Percentiles rank a stretch among this genome's conserved stretches.
These are phyloP conservation scores for Ophion ellenae DNA, from an alignment of 2,888 invertebrate genomes.

Conservation along the genomic window DNA sequence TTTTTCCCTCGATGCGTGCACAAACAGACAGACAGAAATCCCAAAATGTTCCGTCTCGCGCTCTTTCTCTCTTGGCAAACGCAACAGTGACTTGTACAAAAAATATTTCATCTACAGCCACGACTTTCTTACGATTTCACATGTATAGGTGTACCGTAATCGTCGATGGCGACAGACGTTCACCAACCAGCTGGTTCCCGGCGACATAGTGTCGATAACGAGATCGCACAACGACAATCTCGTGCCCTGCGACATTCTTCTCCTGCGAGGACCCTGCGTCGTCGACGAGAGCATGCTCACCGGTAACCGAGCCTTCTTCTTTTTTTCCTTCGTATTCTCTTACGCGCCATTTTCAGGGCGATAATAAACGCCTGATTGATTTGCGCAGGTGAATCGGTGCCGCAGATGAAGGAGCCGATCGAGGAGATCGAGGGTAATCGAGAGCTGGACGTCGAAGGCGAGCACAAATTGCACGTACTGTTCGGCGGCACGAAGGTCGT, in stretches of 20 bases:
- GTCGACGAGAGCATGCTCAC: constrained; percentile 99
- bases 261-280: constrained; percentile 97
- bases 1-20: no score
- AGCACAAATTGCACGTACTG: constrained; percentile 96
- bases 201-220: constrained; percentile 97
- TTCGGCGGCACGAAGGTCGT: constrained; percentile 99
- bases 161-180: constrained; percentile 94
- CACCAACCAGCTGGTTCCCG: constrained; percentile 96
- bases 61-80: no score
- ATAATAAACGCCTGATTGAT: background rate
- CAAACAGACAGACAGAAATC: no score
- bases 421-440: constrained; percentile 89
- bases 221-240: constrained; percentile 95
- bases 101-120: no score
- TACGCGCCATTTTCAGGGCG: background rate
- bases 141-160: constrained; percentile 92
- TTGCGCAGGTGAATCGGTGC: constrained; percentile 93
- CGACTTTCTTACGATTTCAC: background rate
- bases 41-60: no score
- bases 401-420: constrained; percentile 99
- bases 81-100: no score
- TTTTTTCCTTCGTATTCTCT: constrained; percentile 11
- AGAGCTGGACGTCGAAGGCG: constrained; percentile 92
- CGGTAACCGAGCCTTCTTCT: constrained; percentile 83
- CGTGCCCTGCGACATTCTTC: constrained; percentile 97